Conservation (phyloP, 2,797 vertebrate species). For the Aphelocoma californica region DNA sequence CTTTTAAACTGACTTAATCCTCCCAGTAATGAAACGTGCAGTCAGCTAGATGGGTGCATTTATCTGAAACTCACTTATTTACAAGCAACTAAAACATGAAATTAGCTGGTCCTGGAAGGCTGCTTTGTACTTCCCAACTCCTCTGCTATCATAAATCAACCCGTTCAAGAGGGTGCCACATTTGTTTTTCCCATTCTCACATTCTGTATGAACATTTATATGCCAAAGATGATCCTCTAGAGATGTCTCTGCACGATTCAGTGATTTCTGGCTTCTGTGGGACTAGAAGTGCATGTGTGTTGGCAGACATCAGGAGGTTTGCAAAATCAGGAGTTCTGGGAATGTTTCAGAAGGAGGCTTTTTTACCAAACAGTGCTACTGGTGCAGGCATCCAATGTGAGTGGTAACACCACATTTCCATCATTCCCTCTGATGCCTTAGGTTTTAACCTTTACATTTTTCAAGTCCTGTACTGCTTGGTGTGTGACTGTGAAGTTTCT, state of each 20-base stretch:
- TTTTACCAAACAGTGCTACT: slow-evolving; percentile 28
- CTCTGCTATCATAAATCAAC: slow-evolving; percentile 61
- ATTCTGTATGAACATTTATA: slow-evolving; percentile 49
- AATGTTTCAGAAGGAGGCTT: slow-evolving; percentile 41
- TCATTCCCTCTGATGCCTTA: background rate
- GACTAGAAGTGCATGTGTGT: background rate
- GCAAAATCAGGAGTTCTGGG: slow-evolving; percentile 50
- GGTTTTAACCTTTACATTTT: no score
- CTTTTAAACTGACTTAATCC: slow-evolving; percentile 60
- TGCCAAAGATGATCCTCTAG: slow-evolving; percentile 45
- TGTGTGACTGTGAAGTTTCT: no score
- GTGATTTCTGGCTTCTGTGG: slow-evolving; percentile 66
- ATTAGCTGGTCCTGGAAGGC: slow-evolving; percentile 49
- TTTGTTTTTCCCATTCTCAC: slow-evolving; percentile 69
- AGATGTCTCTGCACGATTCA: slow-evolving; percentile 28
- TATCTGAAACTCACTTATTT: slow-evolving; percentile 64
- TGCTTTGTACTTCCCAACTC: slow-evolving; percentile 42
- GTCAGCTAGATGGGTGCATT: slow-evolving; percentile 47
- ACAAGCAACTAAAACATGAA: slow-evolving; percentile 64
- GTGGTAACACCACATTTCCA: background rate
- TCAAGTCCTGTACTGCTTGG: no score
- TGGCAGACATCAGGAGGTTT: slow-evolving; percentile 50
- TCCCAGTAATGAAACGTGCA: slow-evolving; percentile 49
- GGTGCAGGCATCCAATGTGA: background rate
- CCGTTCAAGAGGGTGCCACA: slow-evolving; percentile 45